Base-by-base conservation (phyloP, 2,113 vertebrate genomes). In the Poicephalus gulielmi region DNA sequence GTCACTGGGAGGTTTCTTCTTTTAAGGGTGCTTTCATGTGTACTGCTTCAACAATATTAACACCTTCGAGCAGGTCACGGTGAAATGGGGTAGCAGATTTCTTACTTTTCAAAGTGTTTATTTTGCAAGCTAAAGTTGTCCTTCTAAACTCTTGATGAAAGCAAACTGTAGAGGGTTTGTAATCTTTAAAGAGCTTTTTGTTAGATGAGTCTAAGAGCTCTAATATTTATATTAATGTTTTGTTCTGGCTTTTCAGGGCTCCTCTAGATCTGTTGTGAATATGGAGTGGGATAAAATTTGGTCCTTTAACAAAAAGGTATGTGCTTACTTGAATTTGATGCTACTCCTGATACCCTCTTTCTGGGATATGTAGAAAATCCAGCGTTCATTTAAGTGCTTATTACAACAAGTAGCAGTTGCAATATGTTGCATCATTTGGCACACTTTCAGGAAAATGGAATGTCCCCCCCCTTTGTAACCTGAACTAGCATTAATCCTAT, bases 211-310 rank as follows among this genome's bases (percentile, higher is more conserved):
- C 41, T 35, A 57, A 33, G 47, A 52, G 17, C 43, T 77, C 31
- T 35, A 79, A 68, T 66, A 37, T 76, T 90, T 76, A 35, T 76
- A 53, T 83, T 53, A 35, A 92, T 49, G 15, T 10, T 43, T 25
- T 81, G 55, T 59, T n/a, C 55, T 6, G 16, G 2, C 76, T 47
- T 44, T 81, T 83, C 83, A 99, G 99, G 99, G 99, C 69, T 99
- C 99, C 17, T 99, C 99, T 39, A 98, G 99, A 75, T 99, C 99
- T 57, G 99, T 99, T 5, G 99, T 99, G 85, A 99, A 99, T 97
- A 99, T 99, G 99, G 99, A 99, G 93, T 99, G 99, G 99, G 99
- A 99, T 98, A 99, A 99, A 98, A 99, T 99, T 97, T 99, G 99
- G 99, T 97, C 99, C 11, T 99, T 99, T 95, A 99, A 99, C 96